Conservation (phyloP, 2,888 invertebrate species). For the Ypsolopha sequella region DNA sequence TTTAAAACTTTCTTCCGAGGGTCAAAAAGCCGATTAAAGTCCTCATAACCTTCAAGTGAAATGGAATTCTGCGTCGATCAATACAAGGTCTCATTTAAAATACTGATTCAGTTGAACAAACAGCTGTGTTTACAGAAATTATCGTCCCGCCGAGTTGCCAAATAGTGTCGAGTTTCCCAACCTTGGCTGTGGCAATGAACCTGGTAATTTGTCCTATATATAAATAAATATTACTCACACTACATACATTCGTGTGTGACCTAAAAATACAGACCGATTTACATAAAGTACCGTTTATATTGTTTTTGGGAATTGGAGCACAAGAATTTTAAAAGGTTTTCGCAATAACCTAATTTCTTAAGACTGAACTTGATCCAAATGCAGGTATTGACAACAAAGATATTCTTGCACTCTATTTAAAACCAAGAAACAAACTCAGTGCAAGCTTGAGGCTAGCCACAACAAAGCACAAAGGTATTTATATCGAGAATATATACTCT, state of each 20-base stretch:
- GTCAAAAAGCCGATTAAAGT: background rate
- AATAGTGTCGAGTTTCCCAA: conserved; percentile 3
- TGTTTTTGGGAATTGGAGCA: background rate
- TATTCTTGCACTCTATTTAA: too few species aligned
- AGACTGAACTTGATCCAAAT: too few species aligned
- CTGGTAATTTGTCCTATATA: background rate
- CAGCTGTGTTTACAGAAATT: conserved; percentile 1
- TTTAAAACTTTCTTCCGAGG: background rate
- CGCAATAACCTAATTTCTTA: too few species aligned
- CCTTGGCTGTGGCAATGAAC: conserved; percentile 4
- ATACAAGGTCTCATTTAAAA: background rate
- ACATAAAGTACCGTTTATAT: background rate
- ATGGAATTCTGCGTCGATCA: background rate
- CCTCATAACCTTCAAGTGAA: background rate
- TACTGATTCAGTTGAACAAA: background rate
- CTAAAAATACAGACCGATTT: background rate
- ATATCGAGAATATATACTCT: too few species aligned
- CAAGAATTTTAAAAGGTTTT: too few species aligned
- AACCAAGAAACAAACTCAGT: too few species aligned
- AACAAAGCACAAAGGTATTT: too few species aligned
- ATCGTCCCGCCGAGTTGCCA: background rate
- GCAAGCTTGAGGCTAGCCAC: too few species aligned
- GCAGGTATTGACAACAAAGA: too few species aligned
- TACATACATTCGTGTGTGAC: background rate
- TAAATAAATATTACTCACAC: conserved; percentile 2